Percentiles rank a stretch among this genome's conserved stretches.
Conservation (phyloP, 2,888 invertebrate genomes). For the Drosophila limbata region DNA sequence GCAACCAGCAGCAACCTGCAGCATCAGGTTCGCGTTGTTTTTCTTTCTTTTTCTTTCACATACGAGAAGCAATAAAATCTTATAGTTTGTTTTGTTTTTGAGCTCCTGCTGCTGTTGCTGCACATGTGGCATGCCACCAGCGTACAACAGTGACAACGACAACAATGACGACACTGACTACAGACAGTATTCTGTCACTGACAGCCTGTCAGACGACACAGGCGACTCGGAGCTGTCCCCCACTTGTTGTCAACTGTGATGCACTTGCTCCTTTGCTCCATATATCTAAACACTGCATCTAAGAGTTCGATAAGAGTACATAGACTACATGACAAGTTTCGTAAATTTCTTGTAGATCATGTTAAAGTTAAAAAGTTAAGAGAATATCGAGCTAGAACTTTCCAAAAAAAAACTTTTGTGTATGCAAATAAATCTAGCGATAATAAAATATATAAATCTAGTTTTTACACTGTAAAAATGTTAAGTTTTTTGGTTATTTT, state of each 20-base stretch:
- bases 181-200: slow-evolving; percentile 72
- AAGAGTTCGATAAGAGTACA: slow-evolving; percentile 1
- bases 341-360: background rate
- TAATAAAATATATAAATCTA: no score
- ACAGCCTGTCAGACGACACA: slow-evolving; percentile 69
- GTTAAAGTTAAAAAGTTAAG: no score
- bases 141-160: slow-evolving; percentile 71
- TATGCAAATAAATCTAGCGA: no score
- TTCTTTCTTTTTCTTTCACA: slow-evolving; percentile 49
- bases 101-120: slow-evolving; percentile 36
- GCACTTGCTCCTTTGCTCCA: slow-evolving; percentile 36
- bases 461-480: no score
- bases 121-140: slow-evolving; percentile 68
- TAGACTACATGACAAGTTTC: background rate
- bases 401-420: no score
- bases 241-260: slow-evolving; percentile 67
- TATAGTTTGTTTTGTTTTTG: slow-evolving; percentile 71
- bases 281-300: slow-evolving; percentile 31
- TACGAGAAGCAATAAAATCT: slow-evolving; percentile 76
- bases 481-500: no score
- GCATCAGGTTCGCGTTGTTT: slow-evolving; percentile 51
- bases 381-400: no score
- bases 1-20: slow-evolving; percentile 61
- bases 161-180: slow-evolving; percentile 77
- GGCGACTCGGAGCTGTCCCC: slow-evolving; percentile 52